phyloP scores from a whole-genome alignment of 2,888 invertebrate species.

The Brenthis ino region DNA sequence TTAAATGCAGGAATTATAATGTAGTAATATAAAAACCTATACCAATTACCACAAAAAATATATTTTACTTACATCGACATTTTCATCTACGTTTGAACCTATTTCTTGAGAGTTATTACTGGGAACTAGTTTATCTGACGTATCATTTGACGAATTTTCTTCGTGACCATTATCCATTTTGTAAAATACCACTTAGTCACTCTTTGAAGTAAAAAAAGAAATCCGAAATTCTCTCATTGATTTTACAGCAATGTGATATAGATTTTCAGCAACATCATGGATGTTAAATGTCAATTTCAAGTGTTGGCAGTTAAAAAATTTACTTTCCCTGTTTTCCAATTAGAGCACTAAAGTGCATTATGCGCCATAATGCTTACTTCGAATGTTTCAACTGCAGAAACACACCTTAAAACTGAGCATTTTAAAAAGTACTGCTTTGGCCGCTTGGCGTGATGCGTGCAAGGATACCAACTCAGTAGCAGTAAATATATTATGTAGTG shows the following conservation, averaged over 20 bases:
- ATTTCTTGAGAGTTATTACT: slow-evolving; percentile 50
- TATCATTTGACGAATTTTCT: slow-evolving; percentile 49
- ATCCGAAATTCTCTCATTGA: slow-evolving; percentile 14
- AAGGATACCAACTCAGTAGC: too few relatives aligned
- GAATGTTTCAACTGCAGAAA: too few relatives aligned
- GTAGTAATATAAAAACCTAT: too few relatives aligned
- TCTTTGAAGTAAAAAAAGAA: slow-evolving; percentile 3
- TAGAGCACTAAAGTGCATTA: too few relatives aligned
- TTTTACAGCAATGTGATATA: slow-evolving; percentile 33
- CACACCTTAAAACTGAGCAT: too few relatives aligned
- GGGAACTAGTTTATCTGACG: slow-evolving; percentile 53
- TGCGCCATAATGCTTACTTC: too few relatives aligned
- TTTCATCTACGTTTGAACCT: slow-evolving; percentile 48
- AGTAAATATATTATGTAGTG: too few relatives aligned
- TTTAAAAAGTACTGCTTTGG: too few relatives aligned
- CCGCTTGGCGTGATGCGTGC: too few relatives aligned
- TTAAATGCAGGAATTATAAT: too few relatives aligned
- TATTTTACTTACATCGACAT: slow-evolving; percentile 61
- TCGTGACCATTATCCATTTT: slow-evolving; percentile 49
- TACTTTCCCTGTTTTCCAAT: too few relatives aligned
- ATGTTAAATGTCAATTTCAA: slow-evolving; percentile 13
- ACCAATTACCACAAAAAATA: too few relatives aligned
- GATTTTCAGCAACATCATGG: slow-evolving; percentile 37
- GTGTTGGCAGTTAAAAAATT: slow-evolving; percentile 5
- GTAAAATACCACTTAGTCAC: background rate